Evolutionary conservation across 2,888 invertebrate genomes (phyloP), one percentile per base, ranked within the genome.

Genomic region (Drosophila niveifrons): DNA sequence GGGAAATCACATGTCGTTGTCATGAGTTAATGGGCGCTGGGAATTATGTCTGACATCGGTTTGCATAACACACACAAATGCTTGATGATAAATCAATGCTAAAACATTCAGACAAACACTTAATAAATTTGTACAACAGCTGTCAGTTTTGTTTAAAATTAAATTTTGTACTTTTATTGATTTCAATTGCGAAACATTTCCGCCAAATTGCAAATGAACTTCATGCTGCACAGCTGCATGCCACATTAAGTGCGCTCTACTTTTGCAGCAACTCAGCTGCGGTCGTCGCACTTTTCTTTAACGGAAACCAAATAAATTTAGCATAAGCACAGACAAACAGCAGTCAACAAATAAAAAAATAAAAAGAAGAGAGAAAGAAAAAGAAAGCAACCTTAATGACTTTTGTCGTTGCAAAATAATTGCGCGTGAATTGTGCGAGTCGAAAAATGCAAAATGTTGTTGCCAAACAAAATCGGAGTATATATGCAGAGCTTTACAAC

Each of bases 401-500:
- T 87, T 87, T 87, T 87, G 84, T 84, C 82, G 84, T 79, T 87
- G 80, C 73, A 83, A 82, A 84, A 84, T 83, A 86, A 84, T 86
- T 84, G 83, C 85, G 84, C 86, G 83, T 83, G 84, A 86, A 84
- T 86, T 82, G 79, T 67, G 61, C 64, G 36, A n/a, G 4, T 36
- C 36, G 23, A 2, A 3, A 18, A 18, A 18, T 18, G 18, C 23
- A 52, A 70, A 61, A 57, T 46, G 31, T 44, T 69, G 67, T 75
- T 63, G 76, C 51, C 75, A 72, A 55, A 46, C 36, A 36, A 39
- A n/a, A 46, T 15, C 29, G 28, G 6, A 18, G 3, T 9, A 6
- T 51, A 2, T 34, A 36, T 51, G n/a, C 15, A 36, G 3, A 43
- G 18, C 41, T n/a, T 15, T 13, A 29, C 31, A 44, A 66, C 48